Evolutionary conservation across 1,140 invertebrate genomes (phyloP).

Genomic region (Drosophila bocki): DNA sequence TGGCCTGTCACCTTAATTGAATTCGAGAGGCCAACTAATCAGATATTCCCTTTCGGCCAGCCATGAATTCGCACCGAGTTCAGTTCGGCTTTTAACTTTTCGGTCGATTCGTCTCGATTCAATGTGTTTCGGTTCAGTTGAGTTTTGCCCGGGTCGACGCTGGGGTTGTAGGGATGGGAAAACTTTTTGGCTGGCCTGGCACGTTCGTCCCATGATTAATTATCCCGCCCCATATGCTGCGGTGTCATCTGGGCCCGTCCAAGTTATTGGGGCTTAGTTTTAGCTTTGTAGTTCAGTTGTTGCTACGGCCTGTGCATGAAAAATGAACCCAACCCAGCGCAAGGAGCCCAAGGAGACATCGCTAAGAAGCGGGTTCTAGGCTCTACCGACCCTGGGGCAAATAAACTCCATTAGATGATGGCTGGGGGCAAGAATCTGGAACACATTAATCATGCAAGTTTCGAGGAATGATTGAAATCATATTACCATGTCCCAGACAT

Average conservation of each 20-base stretch:
- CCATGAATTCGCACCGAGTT: slow-evolving; percentile 54
- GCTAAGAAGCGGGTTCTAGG: slow-evolving; percentile 17
- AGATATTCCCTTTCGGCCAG: slow-evolving; percentile 66
- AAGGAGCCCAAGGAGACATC: slow-evolving; percentile 30
- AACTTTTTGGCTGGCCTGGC: slow-evolving; percentile 59
- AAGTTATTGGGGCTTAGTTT: slow-evolving; percentile 68
- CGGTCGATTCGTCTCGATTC: slow-evolving; percentile 26
- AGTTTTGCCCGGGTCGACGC: not conserved
- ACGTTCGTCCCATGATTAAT: slow-evolving; percentile 76
- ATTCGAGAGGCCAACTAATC: slow-evolving; percentile 64
- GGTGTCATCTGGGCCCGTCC: slow-evolving; percentile 63
- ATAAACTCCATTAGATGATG: slow-evolving; percentile 45
- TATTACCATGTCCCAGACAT: slow-evolving; percentile 46
- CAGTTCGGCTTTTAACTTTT: slow-evolving; percentile 32
- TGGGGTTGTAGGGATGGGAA: not conserved
- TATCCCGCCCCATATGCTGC: slow-evolving; percentile 74
- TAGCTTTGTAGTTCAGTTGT: slow-evolving; percentile 59
- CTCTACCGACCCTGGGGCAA: slow-evolving; percentile 36
- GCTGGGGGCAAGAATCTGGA: slow-evolving; percentile 33
- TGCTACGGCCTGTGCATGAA: slow-evolving; percentile 53
- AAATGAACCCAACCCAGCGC: slow-evolving; percentile 53
- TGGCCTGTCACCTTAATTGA: slow-evolving; percentile 64
- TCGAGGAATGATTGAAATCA: slow-evolving; percentile 72
- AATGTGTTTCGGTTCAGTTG: slow-evolving; percentile 18
- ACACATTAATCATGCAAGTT: slow-evolving; percentile 76